Base-by-base conservation (phyloP, 2,888 invertebrate species). In the Leptinotarsa tumamoca region DNA sequence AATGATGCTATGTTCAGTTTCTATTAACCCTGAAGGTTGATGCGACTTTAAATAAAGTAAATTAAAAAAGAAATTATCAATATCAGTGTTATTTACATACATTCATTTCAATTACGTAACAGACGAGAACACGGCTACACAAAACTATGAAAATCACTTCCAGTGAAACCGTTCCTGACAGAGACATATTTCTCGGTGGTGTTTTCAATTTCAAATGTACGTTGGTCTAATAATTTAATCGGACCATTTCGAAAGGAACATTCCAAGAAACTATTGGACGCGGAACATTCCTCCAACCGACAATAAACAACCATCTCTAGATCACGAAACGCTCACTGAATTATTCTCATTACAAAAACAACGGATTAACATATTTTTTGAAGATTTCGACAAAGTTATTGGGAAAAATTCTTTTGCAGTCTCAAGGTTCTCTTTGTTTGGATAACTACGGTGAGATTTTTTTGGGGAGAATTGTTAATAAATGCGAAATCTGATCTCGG, bases 321-420 rank as follows among this genome's bases (percentile, higher is more conserved):
- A 80, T 80, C 77, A 74, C 76, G 76, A 79, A 76, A 80, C 79
- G 81, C 77, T 78, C 80, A 76, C 81, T 83, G 84, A 82, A 83
- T 83, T 79, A 84, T 84, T 83, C 82, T 76, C 75, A 80, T 80
- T 79, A 80, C 81, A 81, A 82, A 82, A 82, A 79, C 75, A 71
- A 72, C 68, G 76, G 78, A 84, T 85, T 85, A 85, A 82, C 85
- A 85, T 85, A 85, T 83, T 83, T 84, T 83, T 82, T 82, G 75
- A 76, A 74, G 75, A 79, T 81, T 81, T 82, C 81, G 81, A 79
- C 80, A 68, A 79, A 83, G 80, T 82, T 82, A 83, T 81, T 75
- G 80, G 77, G 81, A 83, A 83, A 83, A 83, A 80, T 80, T 81
- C 79, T 80, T 83, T 66, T 71, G 77, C 76, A 66, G 83, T 83